Conservation (phyloP, 2,113 vertebrate genomes). For the Gasterosteus aculeatus region DNA sequence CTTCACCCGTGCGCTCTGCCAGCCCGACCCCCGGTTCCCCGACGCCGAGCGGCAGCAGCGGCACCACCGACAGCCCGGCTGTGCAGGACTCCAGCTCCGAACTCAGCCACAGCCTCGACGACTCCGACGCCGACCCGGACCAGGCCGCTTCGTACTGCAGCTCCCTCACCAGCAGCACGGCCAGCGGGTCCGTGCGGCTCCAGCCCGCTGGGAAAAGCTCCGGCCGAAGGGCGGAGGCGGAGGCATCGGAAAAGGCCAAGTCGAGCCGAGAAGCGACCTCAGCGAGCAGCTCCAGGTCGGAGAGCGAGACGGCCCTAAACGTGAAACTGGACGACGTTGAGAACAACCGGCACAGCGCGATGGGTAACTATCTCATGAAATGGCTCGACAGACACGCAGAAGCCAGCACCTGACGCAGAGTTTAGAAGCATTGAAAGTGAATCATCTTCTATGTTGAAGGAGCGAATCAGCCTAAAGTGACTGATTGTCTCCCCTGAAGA, state of each 20-base stretch:
- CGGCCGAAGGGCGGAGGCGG: slow-evolving; percentile 26
- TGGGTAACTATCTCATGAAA: slow-evolving; percentile 82
- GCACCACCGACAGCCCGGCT: slow-evolving; percentile 61
- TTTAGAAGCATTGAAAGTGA: neutral
- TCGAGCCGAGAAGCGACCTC: slow-evolving; percentile 50
- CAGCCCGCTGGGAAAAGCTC: slow-evolving; percentile 3
- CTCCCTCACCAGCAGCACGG: slow-evolving; percentile 75
- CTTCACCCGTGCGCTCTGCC: slow-evolving; percentile 58
- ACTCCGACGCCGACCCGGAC: slow-evolving; percentile 84
- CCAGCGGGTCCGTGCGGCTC: slow-evolving; percentile 39
- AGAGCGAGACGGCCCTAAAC: slow-evolving; percentile 75
- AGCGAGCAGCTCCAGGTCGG: slow-evolving; percentile 53
- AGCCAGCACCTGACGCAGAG: neutral
- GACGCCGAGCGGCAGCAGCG: slow-evolving; percentile 70
- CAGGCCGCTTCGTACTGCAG: slow-evolving; percentile 69
- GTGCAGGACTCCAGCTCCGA: slow-evolving; percentile 84
- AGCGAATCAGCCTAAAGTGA: slow-evolving; percentile 28
- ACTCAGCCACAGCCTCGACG: slow-evolving; percentile 82
- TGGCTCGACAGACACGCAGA: neutral
- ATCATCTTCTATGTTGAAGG: slow-evolving; percentile 9
- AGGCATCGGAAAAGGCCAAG: slow-evolving; percentile 19
- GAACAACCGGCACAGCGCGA: slow-evolving; percentile 87
- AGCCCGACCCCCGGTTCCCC: slow-evolving; percentile 77
- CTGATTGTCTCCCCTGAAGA: slow-evolving; percentile 33
- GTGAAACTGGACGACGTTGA: slow-evolving; percentile 85